Evolutionary conservation across 2,797 vertebrate genomes (phyloP).

Genomic region (Chloroceryle inda): DNA sequence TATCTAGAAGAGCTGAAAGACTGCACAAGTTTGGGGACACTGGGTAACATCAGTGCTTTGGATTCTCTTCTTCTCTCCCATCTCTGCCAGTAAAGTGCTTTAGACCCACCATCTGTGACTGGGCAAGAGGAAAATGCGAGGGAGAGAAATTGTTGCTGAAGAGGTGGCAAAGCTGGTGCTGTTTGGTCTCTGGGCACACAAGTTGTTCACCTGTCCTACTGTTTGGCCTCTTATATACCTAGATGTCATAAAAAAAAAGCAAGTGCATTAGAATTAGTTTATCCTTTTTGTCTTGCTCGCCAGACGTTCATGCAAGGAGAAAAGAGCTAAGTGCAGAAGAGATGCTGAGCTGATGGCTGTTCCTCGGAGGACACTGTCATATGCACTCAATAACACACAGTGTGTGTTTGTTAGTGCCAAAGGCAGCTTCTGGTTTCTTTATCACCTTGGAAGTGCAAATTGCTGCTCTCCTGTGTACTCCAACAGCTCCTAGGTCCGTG

Average conservation of each 20-base stretch:
- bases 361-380: neutral
- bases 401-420: neutral
- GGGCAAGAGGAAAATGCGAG: neutral
- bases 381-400: neutral
- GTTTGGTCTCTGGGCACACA: neutral
- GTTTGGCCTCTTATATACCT: rapidly evolving
- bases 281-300: neutral
- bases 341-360: neutral
- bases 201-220: neutral
- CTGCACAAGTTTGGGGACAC: neutral
- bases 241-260: neutral
- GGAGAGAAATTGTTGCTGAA: neutral
- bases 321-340: neutral
- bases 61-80: neutral
- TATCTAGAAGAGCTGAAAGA: neutral
- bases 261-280: neutral
- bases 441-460: neutral
- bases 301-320: neutral
- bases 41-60: neutral
- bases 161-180: neutral
- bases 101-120: neutral
- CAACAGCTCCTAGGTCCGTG: neutral
- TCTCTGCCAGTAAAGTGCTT: neutral
- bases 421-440: neutral
- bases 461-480: neutral